Base-by-base conservation (phyloP, 2,888 invertebrate species). In the Stenurella melanura region DNA sequence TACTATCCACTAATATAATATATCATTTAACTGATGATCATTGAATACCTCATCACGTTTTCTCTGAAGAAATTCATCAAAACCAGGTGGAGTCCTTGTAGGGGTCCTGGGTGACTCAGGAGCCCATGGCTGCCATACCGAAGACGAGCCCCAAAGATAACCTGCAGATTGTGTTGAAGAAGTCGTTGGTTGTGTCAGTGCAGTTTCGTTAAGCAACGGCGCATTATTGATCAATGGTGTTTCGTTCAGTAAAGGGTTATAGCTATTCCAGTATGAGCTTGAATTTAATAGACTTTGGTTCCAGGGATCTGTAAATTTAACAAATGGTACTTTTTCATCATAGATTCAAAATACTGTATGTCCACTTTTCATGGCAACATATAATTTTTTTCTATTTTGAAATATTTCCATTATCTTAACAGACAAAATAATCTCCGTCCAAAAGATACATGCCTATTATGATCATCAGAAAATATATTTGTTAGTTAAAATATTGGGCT, bases 41-140 rank as follows among this genome's bases (percentile, higher is more conserved):
- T 54, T 34, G 7, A 34, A 9, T 60, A 80, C 82, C 69, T 83
- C 83, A 38, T 84, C 81, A n/a, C 73, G 74, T 50, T 79, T 83
- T 18, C 81, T 77, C 17, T 77, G 77, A 60, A 81, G 57, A 58
- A 78, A 78, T 38, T 80, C 80, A 30, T 86, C 85, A 76, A 89
- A 89, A 58, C 89, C 90, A 12, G 90, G 90, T 1, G 90, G 90
- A 54, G 89, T 89, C 68, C 89, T 85, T 2, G 88, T 87, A 7
- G 89, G 87, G n/a, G 88, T 86, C 67, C 86, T 84, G 1, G 87
- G 84, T 15, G 83, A 75, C 57, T 77, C 75, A 73, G 88, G 88
- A 6, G 87, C 83, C 88, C 88, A 89, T 1, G 89, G 89, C 78
- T 89, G 87, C 89, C 89, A 89, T n/a, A 89, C 88, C 1, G 90